Conservation (phyloP, 2,888 invertebrate genomes). For the Patella caerulea region DNA sequence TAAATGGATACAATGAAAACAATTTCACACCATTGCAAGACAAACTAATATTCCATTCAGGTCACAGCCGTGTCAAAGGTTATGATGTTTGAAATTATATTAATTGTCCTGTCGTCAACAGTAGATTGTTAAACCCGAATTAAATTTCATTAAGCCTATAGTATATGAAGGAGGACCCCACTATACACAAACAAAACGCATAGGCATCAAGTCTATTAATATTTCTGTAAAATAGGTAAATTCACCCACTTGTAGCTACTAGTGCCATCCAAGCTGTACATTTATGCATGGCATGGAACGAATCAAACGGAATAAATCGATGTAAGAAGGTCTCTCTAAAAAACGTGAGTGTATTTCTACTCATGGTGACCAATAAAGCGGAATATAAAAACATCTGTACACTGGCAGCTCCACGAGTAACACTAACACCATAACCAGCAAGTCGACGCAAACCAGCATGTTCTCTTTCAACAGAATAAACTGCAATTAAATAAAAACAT, state of each 20-base stretch:
- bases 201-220: too few relatives aligned
- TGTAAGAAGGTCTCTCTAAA: slow-evolving; percentile 75
- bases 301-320: slow-evolving; percentile 77
- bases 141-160: too few relatives aligned
- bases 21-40: too few relatives aligned
- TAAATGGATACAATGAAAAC: too few relatives aligned
- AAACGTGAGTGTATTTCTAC: slow-evolving; percentile 75
- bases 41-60: too few relatives aligned
- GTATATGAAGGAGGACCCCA: too few relatives aligned
- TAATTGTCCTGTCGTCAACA: too few relatives aligned
- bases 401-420: slow-evolving; percentile 77
- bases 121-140: too few relatives aligned
- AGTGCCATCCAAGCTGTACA: slow-evolving; percentile 76
- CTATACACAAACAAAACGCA: too few relatives aligned
- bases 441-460: slow-evolving; percentile 76
- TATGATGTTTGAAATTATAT: too few relatives aligned
- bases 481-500: slow-evolving; percentile 55
- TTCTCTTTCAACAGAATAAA: slow-evolving; percentile 76
- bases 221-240: too few relatives aligned
- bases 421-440: slow-evolving; percentile 76
- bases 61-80: too few relatives aligned
- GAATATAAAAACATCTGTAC: slow-evolving; percentile 78
- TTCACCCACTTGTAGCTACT: slow-evolving; percentile 73
- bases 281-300: slow-evolving; percentile 76
- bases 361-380: slow-evolving; percentile 76